Percentiles rank a stretch among this genome's conserved stretches.
These are phyloP conservation scores for Epirrhoe alternata DNA, from an alignment of 2,888 invertebrate species.

Conservation along the genomic window DNA sequence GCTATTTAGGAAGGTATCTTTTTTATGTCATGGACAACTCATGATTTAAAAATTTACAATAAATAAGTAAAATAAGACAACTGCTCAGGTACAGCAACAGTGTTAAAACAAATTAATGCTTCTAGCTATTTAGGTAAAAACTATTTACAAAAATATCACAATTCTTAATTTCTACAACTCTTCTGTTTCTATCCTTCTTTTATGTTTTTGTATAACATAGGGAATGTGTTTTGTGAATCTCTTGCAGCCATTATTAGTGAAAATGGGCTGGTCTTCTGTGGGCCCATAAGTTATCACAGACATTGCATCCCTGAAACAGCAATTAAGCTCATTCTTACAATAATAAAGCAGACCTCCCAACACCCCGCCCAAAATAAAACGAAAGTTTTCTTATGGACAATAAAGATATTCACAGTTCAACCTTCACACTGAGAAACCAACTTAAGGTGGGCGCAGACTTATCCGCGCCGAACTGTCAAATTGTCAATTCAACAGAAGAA, in stretches of 20 bases:
- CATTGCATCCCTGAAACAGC: constrained; percentile 85
- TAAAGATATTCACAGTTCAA: too few species aligned
- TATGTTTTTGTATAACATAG: constrained; percentile 76
- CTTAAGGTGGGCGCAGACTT: too few species aligned
- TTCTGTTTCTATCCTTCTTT: constrained; percentile 55
- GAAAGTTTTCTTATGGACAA: too few species aligned
- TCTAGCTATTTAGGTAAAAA: constrained; percentile 19
- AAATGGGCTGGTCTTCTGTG: constrained; percentile 89
- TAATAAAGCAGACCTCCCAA: too few species aligned
- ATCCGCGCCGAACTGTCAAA: too few species aligned
- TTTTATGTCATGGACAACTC: constrained; percentile 13
- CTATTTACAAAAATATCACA: constrained; percentile 35
- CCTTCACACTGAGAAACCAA: too few species aligned
- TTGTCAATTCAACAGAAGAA: too few species aligned
- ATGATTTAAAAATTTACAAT: constrained; percentile 16
- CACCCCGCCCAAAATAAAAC: too few species aligned
- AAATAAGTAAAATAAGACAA: constrained; percentile 20
- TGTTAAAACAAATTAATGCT: constrained; percentile 33
- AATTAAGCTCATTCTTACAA: neutral
- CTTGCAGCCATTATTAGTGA: constrained; percentile 96
- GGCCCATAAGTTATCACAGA: constrained; percentile 90
- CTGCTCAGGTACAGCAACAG: constrained; percentile 23
- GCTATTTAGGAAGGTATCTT: neutral
- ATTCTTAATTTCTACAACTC: constrained; percentile 24
- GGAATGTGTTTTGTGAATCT: constrained; percentile 92